phyloP scores from a whole-genome alignment of 2,113 vertebrate genomes.

The Urocolius indicus region DNA sequence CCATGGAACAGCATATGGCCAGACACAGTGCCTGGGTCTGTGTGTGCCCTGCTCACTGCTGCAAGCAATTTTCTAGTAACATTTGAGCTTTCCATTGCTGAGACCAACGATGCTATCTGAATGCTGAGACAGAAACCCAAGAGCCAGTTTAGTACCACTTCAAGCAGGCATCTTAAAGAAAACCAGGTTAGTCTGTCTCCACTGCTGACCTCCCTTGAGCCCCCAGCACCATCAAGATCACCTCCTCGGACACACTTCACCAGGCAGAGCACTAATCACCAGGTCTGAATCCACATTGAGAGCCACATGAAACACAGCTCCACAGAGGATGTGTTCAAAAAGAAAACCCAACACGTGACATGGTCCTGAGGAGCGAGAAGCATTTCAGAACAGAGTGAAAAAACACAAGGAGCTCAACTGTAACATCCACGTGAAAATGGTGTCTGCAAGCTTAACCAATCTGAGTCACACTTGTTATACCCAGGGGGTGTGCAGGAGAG shows the following conservation, averaged over 20 bases:
- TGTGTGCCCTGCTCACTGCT: not conserved
- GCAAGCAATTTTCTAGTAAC: not conserved
- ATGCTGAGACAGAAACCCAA: not conserved
- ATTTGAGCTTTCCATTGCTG: not conserved
- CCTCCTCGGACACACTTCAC: too few species aligned
- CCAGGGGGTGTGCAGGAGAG: not conserved
- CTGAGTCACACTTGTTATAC: not conserved
- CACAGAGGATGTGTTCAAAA: not conserved
- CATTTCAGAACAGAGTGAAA: not conserved
- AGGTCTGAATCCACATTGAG: rapidly evolving
- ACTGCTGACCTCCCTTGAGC: rapidly evolving
- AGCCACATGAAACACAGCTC: not conserved
- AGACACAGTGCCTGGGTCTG: not conserved
- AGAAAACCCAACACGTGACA: not conserved
- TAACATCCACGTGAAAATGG: rapidly evolving
- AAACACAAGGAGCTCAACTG: not conserved
- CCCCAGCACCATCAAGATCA: not conserved
- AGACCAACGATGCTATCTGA: not conserved
- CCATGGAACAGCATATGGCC: rapidly evolving
- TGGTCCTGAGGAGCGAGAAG: rapidly evolving
- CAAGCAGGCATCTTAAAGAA: not conserved
- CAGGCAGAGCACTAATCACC: not conserved
- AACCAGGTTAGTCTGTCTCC: not conserved
- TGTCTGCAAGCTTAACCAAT: not conserved
- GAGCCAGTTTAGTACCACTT: not conserved